These are phyloP conservation scores for Drosophila kikkawai DNA, from an alignment of 1,140 invertebrate genomes.

Conservation along the genomic window DNA sequence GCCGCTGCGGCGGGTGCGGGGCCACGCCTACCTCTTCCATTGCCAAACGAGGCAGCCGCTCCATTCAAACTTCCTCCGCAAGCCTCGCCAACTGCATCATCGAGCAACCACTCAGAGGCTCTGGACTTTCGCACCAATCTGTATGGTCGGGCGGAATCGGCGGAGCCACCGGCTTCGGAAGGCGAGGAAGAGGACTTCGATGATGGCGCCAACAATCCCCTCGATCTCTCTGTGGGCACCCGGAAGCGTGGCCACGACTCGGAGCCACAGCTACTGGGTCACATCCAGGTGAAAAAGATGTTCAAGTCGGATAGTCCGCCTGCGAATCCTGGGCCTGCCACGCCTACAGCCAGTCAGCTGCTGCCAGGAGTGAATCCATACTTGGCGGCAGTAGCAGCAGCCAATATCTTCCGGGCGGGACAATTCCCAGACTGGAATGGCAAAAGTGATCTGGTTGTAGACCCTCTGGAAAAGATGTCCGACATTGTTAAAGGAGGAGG, in stretches of 20 bases:
- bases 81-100: constrained; percentile 80
- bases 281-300: constrained; percentile 83
- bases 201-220: constrained; percentile 86
- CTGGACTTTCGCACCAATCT: constrained; percentile 81
- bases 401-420: constrained; percentile 91
- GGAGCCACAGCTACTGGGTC: constrained; percentile 72
- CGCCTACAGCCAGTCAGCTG: constrained; percentile 87
- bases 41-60: constrained; percentile 86
- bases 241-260: constrained; percentile 87
- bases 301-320: constrained; percentile 87
- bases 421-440: constrained; percentile 90
- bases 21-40: constrained; percentile 86
- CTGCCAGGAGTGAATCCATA: constrained; percentile 92
- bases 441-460: constrained; percentile 91
- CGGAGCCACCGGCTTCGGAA: constrained; percentile 85
- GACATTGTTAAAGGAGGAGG: constrained; percentile 87
- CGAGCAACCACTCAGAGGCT: constrained; percentile 77
- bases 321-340: constrained; percentile 88
- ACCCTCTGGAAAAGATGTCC: constrained; percentile 96
- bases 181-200: constrained; percentile 85
- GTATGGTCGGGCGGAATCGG: constrained; percentile 68
- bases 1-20: constrained; percentile 86
- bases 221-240: constrained; percentile 92
- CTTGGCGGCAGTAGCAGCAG: constrained; percentile 91
- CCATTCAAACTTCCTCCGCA: constrained; percentile 84